phyloP scores from a whole-genome alignment of 2,888 invertebrate species.

The Cabera pusaria region DNA sequence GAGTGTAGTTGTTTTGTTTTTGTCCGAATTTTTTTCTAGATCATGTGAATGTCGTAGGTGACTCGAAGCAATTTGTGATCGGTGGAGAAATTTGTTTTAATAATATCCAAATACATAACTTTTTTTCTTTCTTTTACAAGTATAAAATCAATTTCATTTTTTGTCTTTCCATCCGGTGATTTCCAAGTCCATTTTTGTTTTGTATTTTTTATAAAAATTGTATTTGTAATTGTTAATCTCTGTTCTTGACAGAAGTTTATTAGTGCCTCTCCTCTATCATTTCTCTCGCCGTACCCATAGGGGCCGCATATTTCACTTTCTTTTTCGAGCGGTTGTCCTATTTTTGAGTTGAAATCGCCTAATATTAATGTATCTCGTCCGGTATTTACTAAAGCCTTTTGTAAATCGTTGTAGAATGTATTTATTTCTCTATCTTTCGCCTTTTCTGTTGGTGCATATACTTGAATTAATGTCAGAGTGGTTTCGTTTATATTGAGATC shows the following conservation, averaged over 20 bases:
- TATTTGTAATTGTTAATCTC: not conserved
- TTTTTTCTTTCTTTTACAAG: too few species aligned
- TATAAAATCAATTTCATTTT: conserved; percentile 1
- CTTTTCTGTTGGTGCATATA: conserved; percentile 1
- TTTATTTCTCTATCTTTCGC: not conserved
- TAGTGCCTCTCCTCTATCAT: not conserved
- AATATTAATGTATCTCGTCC: not conserved
- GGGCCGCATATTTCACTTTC: not conserved
- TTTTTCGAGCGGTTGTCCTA: not conserved
- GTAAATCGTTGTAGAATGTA: not conserved
- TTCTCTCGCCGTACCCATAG: not conserved
- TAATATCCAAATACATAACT: too few species aligned
- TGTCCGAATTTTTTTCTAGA: too few species aligned
- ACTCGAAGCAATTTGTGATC: too few species aligned
- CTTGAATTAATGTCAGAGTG: not conserved
- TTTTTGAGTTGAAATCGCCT: not conserved
- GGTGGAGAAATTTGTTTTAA: too few species aligned
- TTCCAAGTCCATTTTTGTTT: not conserved
- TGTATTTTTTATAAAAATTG: not conserved
- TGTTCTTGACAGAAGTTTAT: not conserved
- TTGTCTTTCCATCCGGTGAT: not conserved
- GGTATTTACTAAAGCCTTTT: not conserved
- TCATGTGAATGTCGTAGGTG: too few species aligned
- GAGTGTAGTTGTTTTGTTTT: too few species aligned
- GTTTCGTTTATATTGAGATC: not conserved